A percentile compares a stretch with the other conserved stretches of the same genome.
These are phyloP conservation scores for Rhynchophorus ferrugineus DNA, from an alignment of 1,140 invertebrate species.

Conservation along the genomic window DNA sequence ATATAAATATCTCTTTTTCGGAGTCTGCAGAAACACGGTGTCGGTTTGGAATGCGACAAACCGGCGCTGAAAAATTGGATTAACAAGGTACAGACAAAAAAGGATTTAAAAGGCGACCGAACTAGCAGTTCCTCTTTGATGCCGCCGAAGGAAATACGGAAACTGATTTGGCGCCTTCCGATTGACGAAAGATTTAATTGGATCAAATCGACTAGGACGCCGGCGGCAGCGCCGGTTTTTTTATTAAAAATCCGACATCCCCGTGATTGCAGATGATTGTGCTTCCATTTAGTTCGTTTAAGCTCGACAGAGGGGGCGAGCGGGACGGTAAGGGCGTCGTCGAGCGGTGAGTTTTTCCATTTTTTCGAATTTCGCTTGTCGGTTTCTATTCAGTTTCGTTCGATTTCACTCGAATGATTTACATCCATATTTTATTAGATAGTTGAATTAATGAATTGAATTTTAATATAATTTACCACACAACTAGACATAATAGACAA, in stretches of 20 bases:
- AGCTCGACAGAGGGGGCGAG: neutral
- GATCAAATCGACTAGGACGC: slow-evolving; percentile 17
- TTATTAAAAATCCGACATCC: slow-evolving; percentile 16
- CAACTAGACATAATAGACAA: no score
- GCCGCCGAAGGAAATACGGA: slow-evolving; percentile 13
- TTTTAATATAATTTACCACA: no score
- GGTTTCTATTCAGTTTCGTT: no score
- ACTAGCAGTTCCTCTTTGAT: slow-evolving; percentile 7
- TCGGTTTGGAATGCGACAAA: no score
- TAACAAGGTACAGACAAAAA: slow-evolving; percentile 21
- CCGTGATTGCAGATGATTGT: slow-evolving; percentile 15
- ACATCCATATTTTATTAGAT: no score
- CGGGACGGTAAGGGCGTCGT: no score
- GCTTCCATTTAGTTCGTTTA: slow-evolving; percentile 6
- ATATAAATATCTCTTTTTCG: no score
- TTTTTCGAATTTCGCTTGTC: no score
- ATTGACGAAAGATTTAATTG: slow-evolving; percentile 18
- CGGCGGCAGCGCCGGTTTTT: slow-evolving; percentile 2
- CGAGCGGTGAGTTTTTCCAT: no score
- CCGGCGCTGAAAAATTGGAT: slow-evolving; percentile 10
- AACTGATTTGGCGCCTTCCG: slow-evolving; percentile 20
- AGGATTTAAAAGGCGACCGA: slow-evolving; percentile 12
- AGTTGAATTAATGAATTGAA: no score
- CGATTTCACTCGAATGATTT: no score
- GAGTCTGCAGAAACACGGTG: no score